Evolutionary conservation across 2,888 invertebrate species (phyloP).

Genomic region (Parnassius glacialis): DNA sequence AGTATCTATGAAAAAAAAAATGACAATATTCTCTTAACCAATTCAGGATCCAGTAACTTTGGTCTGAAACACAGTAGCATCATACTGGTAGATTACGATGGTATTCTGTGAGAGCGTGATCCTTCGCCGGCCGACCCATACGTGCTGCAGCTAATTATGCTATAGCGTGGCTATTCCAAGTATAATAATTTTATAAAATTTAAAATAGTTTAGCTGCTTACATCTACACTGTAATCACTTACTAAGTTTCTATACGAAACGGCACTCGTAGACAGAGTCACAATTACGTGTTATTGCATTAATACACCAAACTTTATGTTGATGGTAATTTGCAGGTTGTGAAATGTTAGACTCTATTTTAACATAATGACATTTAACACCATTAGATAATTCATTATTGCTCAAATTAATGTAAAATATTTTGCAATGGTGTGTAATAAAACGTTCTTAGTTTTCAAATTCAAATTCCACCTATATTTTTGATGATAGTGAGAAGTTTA

Average conservation of each 20-base stretch:
- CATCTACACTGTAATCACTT: conserved; percentile 27
- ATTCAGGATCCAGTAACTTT: too few species aligned
- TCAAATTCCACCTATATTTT: too few species aligned
- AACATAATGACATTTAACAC: conserved; percentile 13
- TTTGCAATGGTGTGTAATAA: conserved; percentile 10
- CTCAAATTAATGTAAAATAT: conserved; percentile 7
- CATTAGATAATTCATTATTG: conserved; percentile 14
- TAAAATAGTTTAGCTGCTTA: not conserved
- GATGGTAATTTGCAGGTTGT: conserved; percentile 19
- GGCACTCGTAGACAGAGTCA: conserved; percentile 28
- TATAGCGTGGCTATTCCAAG: too few species aligned
- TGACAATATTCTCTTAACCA: too few species aligned
- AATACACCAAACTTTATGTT: conserved; percentile 22
- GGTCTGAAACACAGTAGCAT: too few species aligned
- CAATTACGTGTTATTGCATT: conserved; percentile 31
- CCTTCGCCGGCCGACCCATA: too few species aligned
- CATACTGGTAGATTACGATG: too few species aligned
- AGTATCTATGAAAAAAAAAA: too few species aligned
- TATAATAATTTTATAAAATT: not conserved
- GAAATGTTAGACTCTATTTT: conserved; percentile 24
- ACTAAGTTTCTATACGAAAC: conserved; percentile 28
- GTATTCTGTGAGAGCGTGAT: too few species aligned
- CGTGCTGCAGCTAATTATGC: too few species aligned
- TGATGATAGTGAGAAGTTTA: too few species aligned
- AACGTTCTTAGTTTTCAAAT: too few species aligned